Evolutionary conservation across 2,888 invertebrate genomes (phyloP), one percentile per base, ranked within the genome.

Genomic region (Leucozona laternaria): DNA sequence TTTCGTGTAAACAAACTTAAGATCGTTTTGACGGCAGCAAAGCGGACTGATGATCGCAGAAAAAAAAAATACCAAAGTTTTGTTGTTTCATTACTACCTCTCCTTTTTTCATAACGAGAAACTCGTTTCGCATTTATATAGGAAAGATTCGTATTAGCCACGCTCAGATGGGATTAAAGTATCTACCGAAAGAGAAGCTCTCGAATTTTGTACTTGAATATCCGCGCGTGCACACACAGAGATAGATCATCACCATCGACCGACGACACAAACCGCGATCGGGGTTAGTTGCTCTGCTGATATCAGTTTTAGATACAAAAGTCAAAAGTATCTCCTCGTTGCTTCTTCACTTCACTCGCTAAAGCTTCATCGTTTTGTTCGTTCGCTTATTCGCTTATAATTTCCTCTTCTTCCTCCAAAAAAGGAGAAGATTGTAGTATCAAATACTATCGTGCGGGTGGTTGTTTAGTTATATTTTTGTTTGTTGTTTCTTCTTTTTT

Each of bases 121-220:
- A 86, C 86, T 86, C 73, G 86, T 86, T 82, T 86, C 64, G 72
- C 82, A 70, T 82, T 86, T 86, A 86, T 86, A 86, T 86, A 86
- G 86, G 82, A 86, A 86, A 82, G 86, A 62, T 71, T 86, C 72
- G 86, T 82, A 82, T 82, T 82, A 86, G 78, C 82, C 75, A 79
- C 78, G 82, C 82, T 86, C 86, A 86, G 86, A 86, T 82, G 86
- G 86, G 82, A 86, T 82, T 86, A 82, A 86, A 86, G 86, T 79
- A 86, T 86, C 86, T 82, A 86, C 86, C 77, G 86, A 86, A 86
- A 82, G 86, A 82, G 82, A 86, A 86, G 86, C 82, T 86, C 86
- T 86, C 75, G 82, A 66, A 66, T 45, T 82, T 78, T 53, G 71
- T 53, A 68, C 50, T 78, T 82, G 66, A 86, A 86, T 86, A 86